These are phyloP conservation scores for Lycopodina hypogea DNA, from an alignment of 37 sponge, comb jelly and placozoan species.

Conservation along the genomic window DNA sequence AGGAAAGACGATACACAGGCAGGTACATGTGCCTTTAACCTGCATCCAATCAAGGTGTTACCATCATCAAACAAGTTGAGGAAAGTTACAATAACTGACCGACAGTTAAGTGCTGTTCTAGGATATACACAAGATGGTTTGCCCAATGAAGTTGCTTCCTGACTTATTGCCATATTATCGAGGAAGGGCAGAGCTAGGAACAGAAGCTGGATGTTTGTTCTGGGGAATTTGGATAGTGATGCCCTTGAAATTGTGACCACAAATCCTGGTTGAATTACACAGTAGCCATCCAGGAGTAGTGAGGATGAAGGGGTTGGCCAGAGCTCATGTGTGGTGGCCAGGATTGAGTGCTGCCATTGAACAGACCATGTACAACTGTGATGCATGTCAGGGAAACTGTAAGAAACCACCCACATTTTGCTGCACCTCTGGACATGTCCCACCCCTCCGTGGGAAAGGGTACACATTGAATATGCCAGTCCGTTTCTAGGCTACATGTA, in stretches of 20 bases:
- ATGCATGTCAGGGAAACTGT: not conserved
- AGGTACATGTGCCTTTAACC: not conserved
- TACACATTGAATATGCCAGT: constrained; percentile 9
- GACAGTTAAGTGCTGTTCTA: not conserved
- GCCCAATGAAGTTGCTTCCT: constrained; percentile 8
- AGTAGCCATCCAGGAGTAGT: constrained; percentile 12
- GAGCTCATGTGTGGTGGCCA: constrained; percentile 40
- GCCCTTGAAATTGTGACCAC: constrained; percentile 1
- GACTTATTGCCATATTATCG: constrained; percentile 10
- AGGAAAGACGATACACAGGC: not conserved
- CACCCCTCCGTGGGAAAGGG: not conserved
- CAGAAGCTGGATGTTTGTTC: constrained; percentile 39
- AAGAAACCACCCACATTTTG: not conserved
- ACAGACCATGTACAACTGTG: not conserved
- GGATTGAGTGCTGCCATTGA: constrained; percentile 21
- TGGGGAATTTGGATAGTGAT: constrained; percentile 47
- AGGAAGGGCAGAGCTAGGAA: constrained; percentile 17
- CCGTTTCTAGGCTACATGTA: not conserved
- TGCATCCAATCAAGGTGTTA: constrained; percentile 3
- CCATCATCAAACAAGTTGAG: not conserved
- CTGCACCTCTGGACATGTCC: too few relatives aligned
- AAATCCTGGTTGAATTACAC: constrained; percentile 6
- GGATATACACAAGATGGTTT: constrained; percentile 15
- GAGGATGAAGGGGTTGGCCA: constrained; percentile 29
- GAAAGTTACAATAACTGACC: constrained; percentile 5